These are phyloP conservation scores for Oscheius onirici DNA, from an alignment of 2,888 invertebrate genomes.

Conservation along the genomic window DNA sequence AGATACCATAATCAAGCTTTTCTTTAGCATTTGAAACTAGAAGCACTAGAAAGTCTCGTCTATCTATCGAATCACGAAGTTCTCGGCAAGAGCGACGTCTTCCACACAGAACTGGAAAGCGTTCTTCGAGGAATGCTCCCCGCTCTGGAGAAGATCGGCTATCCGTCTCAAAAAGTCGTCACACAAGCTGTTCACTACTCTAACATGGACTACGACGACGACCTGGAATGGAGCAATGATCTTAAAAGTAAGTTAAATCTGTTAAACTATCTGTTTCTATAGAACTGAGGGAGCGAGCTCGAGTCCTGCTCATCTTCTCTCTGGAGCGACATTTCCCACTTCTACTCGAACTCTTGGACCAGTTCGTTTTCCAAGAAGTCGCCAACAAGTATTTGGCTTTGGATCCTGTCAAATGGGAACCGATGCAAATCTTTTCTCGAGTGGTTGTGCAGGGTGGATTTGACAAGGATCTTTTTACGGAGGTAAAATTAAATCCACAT, in stretches of 20 bases:
- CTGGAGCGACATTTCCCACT: slow-evolving; percentile 21
- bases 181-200: slow-evolving; percentile 53
- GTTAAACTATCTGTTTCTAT: background rate
- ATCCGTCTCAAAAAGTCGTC: slow-evolving; percentile 30
- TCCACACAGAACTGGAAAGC: slow-evolving; percentile 28
- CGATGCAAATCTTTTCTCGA: slow-evolving; percentile 34
- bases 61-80: slow-evolving; percentile 1
- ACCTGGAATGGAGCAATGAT: slow-evolving; percentile 53
- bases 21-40: slow-evolving; percentile 22
- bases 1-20: background rate
- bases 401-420: slow-evolving; percentile 33
- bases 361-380: slow-evolving; percentile 13
- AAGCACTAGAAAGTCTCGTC: slow-evolving; percentile 19
- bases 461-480: slow-evolving; percentile 30
- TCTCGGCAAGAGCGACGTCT: slow-evolving; percentile 27
- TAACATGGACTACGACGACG: slow-evolving; percentile 61
- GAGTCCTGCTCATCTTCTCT: background rate
- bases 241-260: slow-evolving; percentile 44
- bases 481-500: background rate
- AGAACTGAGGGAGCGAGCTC: slow-evolving; percentile 23
- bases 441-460: slow-evolving; percentile 29
- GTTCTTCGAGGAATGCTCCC: slow-evolving; percentile 44
- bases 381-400: slow-evolving; percentile 27
- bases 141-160: slow-evolving; percentile 49
- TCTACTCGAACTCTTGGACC: slow-evolving; percentile 19